Evolutionary conservation across 2,113 vertebrate genomes (phyloP).

Genomic region (Semnornis frantzii): DNA sequence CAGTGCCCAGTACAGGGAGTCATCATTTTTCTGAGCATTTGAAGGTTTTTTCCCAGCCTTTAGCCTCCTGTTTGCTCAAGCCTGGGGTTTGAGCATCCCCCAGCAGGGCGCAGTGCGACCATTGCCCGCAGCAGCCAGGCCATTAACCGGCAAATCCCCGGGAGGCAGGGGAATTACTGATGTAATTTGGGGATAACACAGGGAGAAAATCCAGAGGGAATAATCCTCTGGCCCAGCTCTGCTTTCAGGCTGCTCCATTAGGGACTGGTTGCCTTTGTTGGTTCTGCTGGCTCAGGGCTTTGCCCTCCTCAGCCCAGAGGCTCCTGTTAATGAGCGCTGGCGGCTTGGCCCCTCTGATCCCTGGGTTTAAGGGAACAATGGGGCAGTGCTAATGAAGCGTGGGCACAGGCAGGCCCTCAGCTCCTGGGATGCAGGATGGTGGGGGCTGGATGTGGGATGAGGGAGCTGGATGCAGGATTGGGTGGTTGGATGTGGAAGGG

Average conservation of each 20-base stretch:
- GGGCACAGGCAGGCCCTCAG: background rate
- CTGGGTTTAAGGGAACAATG: constrained; percentile 31
- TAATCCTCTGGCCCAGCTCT: background rate
- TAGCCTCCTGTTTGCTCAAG: background rate
- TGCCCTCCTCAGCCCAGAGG: background rate
- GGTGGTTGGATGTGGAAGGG: background rate
- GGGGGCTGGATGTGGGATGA: background rate
- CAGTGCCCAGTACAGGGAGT: background rate
- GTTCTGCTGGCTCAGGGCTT: constrained; percentile 55
- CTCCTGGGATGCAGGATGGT: background rate
- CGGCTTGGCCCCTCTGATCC: background rate
- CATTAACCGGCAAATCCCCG: background rate
- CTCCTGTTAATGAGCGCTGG: constrained; percentile 23
- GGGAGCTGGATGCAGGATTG: background rate
- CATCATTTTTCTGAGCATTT: background rate
- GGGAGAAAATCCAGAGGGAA: background rate
- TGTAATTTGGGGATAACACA: constrained; percentile 38
- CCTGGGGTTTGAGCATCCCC: background rate
- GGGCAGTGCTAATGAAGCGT: background rate
- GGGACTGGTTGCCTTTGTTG: constrained; percentile 47
- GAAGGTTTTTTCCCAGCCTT: background rate
- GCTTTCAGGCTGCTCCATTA: background rate
- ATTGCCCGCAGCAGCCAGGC: accelerated
- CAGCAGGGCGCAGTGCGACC: background rate
- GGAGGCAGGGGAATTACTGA: background rate